phyloP scores from a whole-genome alignment of 2,888 invertebrate species.

The Lasioglossum malachurum region DNA sequence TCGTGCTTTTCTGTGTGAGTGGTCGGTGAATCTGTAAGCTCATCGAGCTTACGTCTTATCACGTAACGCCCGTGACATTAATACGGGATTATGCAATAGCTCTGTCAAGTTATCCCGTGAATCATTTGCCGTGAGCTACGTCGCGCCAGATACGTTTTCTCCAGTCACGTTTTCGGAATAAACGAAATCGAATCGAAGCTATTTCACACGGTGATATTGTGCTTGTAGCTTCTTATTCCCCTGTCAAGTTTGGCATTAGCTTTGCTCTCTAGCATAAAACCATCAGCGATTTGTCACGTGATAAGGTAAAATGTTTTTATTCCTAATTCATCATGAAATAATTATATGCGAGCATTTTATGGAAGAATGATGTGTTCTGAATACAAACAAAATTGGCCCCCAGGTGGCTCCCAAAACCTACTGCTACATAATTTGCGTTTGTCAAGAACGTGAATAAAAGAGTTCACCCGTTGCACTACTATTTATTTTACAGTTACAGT shows the following conservation, averaged over 20 bases:
- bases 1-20: neutral
- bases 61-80: constrained; percentile 25
- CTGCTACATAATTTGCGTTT: too few species aligned
- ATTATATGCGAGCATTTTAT: too few species aligned
- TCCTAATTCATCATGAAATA: too few species aligned
- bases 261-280: neutral
- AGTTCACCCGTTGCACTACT: too few species aligned
- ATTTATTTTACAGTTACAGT: too few species aligned
- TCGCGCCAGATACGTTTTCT: neutral
- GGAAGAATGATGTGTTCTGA: too few species aligned
- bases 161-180: constrained; percentile 4
- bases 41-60: constrained; percentile 20
- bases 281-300: neutral
- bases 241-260: neutral
- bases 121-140: neutral
- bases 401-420: too few species aligned
- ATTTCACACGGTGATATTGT: neutral
- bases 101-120: neutral
- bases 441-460: too few species aligned
- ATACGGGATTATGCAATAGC: constrained; percentile 30
- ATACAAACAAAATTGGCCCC: too few species aligned
- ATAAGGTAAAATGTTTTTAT: too few species aligned
- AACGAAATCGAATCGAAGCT: neutral
- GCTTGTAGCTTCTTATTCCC: neutral
- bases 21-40: constrained; percentile 9